phyloP scores from a whole-genome alignment of 2,888 invertebrate species.

The Pterobdella sp. region DNA sequence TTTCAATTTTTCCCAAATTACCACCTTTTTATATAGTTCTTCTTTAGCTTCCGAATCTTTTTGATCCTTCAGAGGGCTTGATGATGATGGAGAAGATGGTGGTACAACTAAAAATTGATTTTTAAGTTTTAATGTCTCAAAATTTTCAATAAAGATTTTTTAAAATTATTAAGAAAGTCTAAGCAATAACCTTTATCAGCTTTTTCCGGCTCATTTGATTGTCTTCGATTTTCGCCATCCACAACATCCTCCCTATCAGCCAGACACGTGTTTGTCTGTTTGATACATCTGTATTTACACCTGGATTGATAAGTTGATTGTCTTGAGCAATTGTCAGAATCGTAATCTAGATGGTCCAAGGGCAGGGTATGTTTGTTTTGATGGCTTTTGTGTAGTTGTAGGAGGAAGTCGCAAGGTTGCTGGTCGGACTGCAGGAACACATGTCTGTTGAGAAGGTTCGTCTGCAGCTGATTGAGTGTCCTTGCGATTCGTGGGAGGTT shows the following conservation, averaged over 20 bases:
- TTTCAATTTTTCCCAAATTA: too few species aligned
- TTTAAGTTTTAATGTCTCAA: background rate
- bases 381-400: background rate
- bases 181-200: too few species aligned
- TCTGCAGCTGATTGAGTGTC: constrained; percentile 30
- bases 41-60: background rate
- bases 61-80: too few species aligned
- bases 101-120: background rate
- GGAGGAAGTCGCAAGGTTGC: background rate
- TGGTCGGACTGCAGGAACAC: background rate
- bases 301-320: constrained; percentile 3
- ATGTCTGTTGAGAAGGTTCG: constrained; percentile 32
- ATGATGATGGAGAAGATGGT: background rate
- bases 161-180: too few species aligned
- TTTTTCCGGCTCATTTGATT: too few species aligned
- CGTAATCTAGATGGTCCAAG: constrained; percentile 27
- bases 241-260: background rate
- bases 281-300: background rate
- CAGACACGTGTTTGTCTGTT: background rate
- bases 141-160: too few species aligned
- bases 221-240: too few species aligned
- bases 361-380: background rate
- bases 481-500: constrained; percentile 32
- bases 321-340: constrained; percentile 29
- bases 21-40: background rate